Base-by-base conservation (phyloP, 2,113 vertebrate species). In the Zapus hudsonius region DNA sequence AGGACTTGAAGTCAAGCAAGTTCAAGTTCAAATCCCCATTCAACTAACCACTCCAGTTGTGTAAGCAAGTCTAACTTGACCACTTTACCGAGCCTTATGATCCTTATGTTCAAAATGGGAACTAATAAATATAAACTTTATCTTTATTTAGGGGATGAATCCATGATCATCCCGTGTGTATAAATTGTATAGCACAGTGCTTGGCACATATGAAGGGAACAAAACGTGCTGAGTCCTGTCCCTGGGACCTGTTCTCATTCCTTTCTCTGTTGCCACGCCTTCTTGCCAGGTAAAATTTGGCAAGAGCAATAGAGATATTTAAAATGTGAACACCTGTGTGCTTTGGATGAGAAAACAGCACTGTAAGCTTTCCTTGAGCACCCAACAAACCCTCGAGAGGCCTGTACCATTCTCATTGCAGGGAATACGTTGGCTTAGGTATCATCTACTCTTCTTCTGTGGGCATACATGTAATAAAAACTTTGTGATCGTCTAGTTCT, bases 11-110 rank as follows among this genome's bases (percentile, higher is more conserved):
- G 29, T 91, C 36, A 90, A 83, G 81, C 1, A 72, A 44, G 76
- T 42, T 66, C 25, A 64, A 86, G 10, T 61, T 76, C 59, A 93
- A 94, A 86, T 90, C 47, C 20, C 42, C 67, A 2, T 73, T 87
- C 47, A 66, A 38, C 16, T 61, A 55, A 6, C 0, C 61, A 52
- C 3, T 16, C 27, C 79, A 66, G 22, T 40, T 59, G 85, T 57
- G 67, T 79, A 6, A 10, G 13, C 36, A 72, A 80, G 7, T 52
- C 87, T 47, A 67, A 86, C 55, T 81, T 87, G n/a, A 75, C 13
- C 66, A 86, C 55, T 81, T 87, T 40, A 75, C 13, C 61, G 47
- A 92, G 59, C 6, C 52, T 89, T 38, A 33, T 25, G 10, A 66
- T 83, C 57, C 52, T 79, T 63, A 83, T 74, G 27, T 67, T 27